Base-by-base conservation (phyloP, 2,888 invertebrate species). In the Oeneis ivallda region DNA sequence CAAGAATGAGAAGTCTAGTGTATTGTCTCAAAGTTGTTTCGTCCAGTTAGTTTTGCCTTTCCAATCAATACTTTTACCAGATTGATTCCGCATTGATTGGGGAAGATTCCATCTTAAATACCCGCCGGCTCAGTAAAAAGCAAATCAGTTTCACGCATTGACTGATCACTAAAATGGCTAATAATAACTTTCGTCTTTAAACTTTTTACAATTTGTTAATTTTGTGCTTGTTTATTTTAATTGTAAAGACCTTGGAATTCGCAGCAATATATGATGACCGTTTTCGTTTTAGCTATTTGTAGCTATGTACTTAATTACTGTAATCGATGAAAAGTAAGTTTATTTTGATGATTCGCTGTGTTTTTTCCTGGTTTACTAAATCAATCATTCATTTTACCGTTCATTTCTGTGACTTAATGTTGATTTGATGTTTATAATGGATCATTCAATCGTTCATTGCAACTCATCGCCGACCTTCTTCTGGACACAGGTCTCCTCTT, bases 181-280 rank as follows among this genome's bases (percentile, higher is more conserved):
- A 54, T 17, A 37, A 17, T 39, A 3, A 54, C 5, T 56, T 17
- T 39, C 39, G 7, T 0, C 19, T 41, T 13, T 3, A 41, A 41
- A 19, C 19, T 56, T 19, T 56, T 56, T 41, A 41, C 4, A 6
- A 19, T 11, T 19, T 39, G 11, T 41, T 10, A 19, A 56, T 56
- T 41, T 41, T 13, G 41, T 41, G 56, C 41, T 11, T 5, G 7
- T 41, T 56, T 7, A 17, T 17, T 17, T 19, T 11, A 6, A 39
- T 39, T 19, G 17, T 56, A 2, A n/a, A 17, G 41, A 56, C 56
- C 56, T 41, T 56, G 56, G 39, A 56, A 3, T 11, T 56, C 19
- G 39, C 13, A 13, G 15, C 26, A 5, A 26, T 26, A 26, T n/a
- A 17, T 2, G 9, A 6, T 17, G 37, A 54, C 39, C 53, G 15